phyloP scores from a whole-genome alignment of 1,140 invertebrate genomes.

The Anastatus disparis region DNA sequence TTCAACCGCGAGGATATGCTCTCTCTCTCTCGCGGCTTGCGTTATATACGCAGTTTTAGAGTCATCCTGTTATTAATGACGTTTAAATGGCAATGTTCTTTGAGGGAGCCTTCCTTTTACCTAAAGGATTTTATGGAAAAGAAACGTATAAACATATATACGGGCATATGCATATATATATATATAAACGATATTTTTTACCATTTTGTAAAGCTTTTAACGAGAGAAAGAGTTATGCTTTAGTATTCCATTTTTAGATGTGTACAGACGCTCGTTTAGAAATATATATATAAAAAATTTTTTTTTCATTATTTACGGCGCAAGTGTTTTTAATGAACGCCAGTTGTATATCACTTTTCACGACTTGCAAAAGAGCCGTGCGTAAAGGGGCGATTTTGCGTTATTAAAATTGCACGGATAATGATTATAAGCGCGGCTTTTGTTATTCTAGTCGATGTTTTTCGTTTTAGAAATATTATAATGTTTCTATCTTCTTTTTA shows the following conservation, averaged over 20 bases:
- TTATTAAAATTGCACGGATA: slow-evolving; percentile 37
- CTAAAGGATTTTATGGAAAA: slow-evolving; percentile 36
- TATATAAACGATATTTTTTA: too few species aligned
- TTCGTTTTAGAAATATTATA: slow-evolving; percentile 17
- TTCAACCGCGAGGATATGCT: too few species aligned
- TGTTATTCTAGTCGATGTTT: not conserved
- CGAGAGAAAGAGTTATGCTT: slow-evolving; percentile 34
- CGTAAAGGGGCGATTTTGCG: slow-evolving; percentile 26
- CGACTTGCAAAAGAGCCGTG: slow-evolving; percentile 15
- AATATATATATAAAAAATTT: not conserved
- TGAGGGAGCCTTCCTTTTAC: not conserved
- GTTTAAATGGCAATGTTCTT: slow-evolving; percentile 29
- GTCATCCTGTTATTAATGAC: slow-evolving; percentile 42
- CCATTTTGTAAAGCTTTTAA: slow-evolving; percentile 30
- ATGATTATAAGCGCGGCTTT: not conserved
- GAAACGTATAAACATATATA: too few species aligned
- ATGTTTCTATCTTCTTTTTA: not conserved
- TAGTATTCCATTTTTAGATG: slow-evolving; percentile 37
- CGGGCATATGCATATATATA: slow-evolving; percentile 28
- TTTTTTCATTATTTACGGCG: slow-evolving; percentile 37
- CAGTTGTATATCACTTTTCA: slow-evolving; percentile 43
- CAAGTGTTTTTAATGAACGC: slow-evolving; percentile 36
- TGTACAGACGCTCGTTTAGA: slow-evolving; percentile 3
- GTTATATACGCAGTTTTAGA: slow-evolving; percentile 37
- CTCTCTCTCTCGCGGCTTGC: not conserved